A percentile compares a stretch with the other conserved stretches of the same genome.
phyloP scores from a whole-genome alignment of 2,888 invertebrate genomes.

The Bombylius discolor region DNA sequence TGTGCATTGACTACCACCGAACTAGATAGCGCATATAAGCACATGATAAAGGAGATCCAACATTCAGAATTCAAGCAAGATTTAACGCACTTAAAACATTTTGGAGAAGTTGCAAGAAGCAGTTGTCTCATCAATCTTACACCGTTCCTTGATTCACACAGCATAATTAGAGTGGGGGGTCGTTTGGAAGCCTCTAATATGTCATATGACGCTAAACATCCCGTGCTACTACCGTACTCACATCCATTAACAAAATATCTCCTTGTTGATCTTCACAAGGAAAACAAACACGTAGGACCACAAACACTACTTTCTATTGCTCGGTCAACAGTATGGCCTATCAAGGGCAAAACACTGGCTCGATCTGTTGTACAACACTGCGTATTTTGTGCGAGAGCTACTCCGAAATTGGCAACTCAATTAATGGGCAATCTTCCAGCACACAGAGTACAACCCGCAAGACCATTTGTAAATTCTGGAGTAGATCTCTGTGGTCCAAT shows the following conservation, averaged over 20 bases:
- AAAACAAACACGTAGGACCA: constrained; percentile 9
- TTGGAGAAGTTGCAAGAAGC: too few species aligned
- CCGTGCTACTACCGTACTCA: constrained; percentile 8
- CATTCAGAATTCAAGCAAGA: too few species aligned
- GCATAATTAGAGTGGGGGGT: constrained; percentile 23
- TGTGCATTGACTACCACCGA: too few species aligned
- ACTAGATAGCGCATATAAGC: too few species aligned
- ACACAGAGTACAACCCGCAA: constrained; percentile 7
- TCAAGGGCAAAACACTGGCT: constrained; percentile 11
- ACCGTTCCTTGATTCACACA: too few species aligned
- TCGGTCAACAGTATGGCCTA: constrained; percentile 17
- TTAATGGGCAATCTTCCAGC: constrained; percentile 20
- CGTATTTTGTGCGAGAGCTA: too few species aligned
- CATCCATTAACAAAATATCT: constrained; percentile 6
- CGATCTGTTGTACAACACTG: constrained; percentile 12
- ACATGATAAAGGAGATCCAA: too few species aligned
- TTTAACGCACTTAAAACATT: too few species aligned
- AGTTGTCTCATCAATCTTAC: too few species aligned
- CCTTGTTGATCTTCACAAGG: constrained; percentile 1
- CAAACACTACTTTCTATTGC: constrained; percentile 9
- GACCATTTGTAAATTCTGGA: constrained; percentile 9
- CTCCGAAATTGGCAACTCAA: constrained; percentile 10
- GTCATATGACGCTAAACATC: constrained; percentile 10
- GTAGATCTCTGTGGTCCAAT: constrained; percentile 9
- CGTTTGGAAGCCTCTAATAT: constrained; percentile 15